Conservation (phyloP, 2,888 invertebrate genomes). For the Thereva nobilitata region DNA sequence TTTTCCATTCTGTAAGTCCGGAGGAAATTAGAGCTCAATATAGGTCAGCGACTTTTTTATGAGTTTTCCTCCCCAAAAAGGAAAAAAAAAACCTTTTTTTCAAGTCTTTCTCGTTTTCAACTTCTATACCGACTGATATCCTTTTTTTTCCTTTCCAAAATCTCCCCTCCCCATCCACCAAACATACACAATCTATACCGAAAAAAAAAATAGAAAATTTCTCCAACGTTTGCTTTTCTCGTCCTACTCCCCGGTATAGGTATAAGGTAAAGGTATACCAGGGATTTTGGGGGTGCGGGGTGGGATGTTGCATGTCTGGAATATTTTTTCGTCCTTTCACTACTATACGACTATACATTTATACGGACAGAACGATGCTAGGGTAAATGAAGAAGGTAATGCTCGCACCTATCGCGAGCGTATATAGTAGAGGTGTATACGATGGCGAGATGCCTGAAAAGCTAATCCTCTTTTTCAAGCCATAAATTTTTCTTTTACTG, state of each 20-base stretch:
- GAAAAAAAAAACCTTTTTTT: slow-evolving; percentile 11
- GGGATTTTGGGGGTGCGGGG: too few species aligned
- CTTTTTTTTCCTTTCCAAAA: too few species aligned
- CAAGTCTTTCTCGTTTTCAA: slow-evolving; percentile 1
- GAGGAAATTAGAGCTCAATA: slow-evolving; percentile 22
- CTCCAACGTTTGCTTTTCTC: too few species aligned
- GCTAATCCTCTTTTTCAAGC: slow-evolving; percentile 29
- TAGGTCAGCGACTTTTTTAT: slow-evolving; percentile 27
- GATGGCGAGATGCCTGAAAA: neutral
- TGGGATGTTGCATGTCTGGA: too few species aligned
- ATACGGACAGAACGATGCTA: neutral
- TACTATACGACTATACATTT: slow-evolving; percentile 1
- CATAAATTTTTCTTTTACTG: slow-evolving; percentile 10
- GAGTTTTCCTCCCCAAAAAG: neutral
- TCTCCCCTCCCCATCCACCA: too few species aligned
- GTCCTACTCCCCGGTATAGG: too few species aligned
- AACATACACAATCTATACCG: too few species aligned
- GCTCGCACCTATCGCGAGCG: neutral
- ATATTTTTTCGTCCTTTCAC: neutral
- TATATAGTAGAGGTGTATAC: neutral
- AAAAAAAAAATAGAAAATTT: too few species aligned
- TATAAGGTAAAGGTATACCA: too few species aligned
- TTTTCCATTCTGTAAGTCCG: slow-evolving; percentile 14
- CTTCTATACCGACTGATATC: slow-evolving; percentile 1
- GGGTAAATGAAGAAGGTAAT: slow-evolving; percentile 13